Evolutionary conservation across 2,113 vertebrate genomes (phyloP).

Genomic region (Tauraco erythrolophus): DNA sequence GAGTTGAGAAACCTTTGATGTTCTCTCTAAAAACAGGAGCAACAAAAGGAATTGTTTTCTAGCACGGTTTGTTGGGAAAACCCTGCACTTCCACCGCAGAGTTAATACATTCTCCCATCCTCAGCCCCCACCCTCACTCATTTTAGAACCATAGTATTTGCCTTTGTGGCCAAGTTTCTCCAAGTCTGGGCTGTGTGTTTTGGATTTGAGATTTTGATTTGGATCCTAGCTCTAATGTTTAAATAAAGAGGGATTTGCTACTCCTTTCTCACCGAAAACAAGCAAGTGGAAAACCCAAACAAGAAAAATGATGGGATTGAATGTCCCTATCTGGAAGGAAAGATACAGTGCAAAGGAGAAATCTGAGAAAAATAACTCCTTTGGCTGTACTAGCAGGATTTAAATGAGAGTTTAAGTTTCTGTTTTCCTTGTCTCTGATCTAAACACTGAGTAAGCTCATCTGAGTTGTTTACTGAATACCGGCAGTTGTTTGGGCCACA

Average conservation of each 20-base stretch:
- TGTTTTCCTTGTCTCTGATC: background rate
- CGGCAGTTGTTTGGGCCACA: background rate
- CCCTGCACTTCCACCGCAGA: background rate
- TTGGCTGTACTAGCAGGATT: background rate
- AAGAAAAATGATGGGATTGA: background rate
- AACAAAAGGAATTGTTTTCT: background rate
- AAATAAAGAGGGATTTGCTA: background rate
- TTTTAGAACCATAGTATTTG: background rate
- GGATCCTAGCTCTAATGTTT: background rate
- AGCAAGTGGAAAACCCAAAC: background rate
- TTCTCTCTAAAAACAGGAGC: background rate
- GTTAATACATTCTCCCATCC: background rate
- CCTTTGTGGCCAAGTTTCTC: background rate
- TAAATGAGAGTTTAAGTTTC: background rate
- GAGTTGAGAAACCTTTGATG: background rate
- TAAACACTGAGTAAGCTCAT: background rate
- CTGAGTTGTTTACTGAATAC: background rate
- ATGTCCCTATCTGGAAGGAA: background rate
- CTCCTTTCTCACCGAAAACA: background rate
- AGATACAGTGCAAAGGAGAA: background rate
- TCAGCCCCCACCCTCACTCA: background rate
- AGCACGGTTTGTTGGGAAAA: background rate
- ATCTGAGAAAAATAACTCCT: background rate
- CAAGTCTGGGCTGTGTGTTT: background rate
- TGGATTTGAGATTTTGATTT: background rate